These are phyloP conservation scores for Paramormyrops hopkinsi DNA, from an alignment of 2,797 vertebrate species.

Conservation along the genomic window DNA sequence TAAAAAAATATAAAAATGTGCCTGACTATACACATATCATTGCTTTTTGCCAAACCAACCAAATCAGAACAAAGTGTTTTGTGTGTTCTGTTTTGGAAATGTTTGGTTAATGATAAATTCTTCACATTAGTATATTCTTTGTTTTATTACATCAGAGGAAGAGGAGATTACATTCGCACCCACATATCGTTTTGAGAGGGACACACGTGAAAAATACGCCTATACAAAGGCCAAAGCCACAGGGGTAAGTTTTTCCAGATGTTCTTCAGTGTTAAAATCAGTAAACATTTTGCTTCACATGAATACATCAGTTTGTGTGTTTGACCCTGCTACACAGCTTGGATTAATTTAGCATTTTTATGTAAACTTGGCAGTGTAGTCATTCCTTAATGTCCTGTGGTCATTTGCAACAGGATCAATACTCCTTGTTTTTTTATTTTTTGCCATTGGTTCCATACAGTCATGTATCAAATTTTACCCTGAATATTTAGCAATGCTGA, in stretches of 20 bases:
- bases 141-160: constrained; percentile 68
- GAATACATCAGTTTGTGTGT: background rate
- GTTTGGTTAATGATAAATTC: background rate
- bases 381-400: background rate
- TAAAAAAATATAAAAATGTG: background rate
- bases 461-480: background rate
- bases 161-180: constrained; percentile 96
- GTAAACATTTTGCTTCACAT: background rate
- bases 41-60: background rate
- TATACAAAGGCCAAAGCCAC: constrained; percentile 97
- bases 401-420: background rate
- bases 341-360: background rate
- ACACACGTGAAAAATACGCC: constrained; percentile 82
- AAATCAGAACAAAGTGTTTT: background rate
- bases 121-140: background rate
- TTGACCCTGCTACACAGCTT: constrained; percentile 3
- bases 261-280: constrained; percentile 13
- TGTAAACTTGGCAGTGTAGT: constrained; percentile 7
- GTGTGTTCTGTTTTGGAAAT: background rate
- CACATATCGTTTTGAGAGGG: constrained; percentile 91
- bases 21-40: background rate
- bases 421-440: background rate
- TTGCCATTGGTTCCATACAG: background rate
- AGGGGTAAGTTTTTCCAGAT: constrained; percentile 64
- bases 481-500: background rate